These are phyloP conservation scores for Cephalopholis sonnerati DNA, from an alignment of 2,113 vertebrate genomes.

Conservation along the genomic window DNA sequence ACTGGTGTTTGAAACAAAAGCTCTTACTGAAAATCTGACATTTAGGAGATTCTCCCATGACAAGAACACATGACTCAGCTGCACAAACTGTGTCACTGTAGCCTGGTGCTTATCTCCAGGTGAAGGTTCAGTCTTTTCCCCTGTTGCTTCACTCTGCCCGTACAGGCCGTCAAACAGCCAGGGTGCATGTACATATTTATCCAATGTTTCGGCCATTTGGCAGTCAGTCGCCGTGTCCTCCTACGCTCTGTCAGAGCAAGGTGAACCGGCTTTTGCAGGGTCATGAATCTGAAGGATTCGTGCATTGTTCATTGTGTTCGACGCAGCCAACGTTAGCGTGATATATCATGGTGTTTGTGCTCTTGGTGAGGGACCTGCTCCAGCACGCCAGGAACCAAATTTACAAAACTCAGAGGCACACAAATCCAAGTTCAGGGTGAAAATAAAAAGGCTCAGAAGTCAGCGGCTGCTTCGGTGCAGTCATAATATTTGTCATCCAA, in stretches of 20 bases:
- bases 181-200: conserved; percentile 31
- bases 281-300: conserved; percentile 29
- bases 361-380: conserved; percentile 24
- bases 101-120: conserved; percentile 16
- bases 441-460: not conserved
- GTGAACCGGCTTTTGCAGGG: not conserved
- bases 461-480: not conserved
- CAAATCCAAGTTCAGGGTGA: not conserved
- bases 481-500: conserved; percentile 3
- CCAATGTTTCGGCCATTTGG: conserved; percentile 24
- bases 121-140: not conserved
- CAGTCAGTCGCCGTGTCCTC: conserved; percentile 22
- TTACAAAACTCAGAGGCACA: not conserved
- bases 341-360: conserved; percentile 37
- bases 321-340: conserved; percentile 21
- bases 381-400: conserved; percentile 31
- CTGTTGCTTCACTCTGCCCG: conserved; percentile 12
- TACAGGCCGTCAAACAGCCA: not conserved
- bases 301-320: conserved; percentile 46
- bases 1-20: not conserved
- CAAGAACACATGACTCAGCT: conserved; percentile 5
- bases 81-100: not conserved
- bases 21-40: not conserved
- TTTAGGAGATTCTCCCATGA: conserved; percentile 7
- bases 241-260: conserved; percentile 13